Percentiles rank a stretch among this genome's conserved stretches.
These are phyloP conservation scores for Dynastes tityus DNA, from an alignment of 2,888 invertebrate genomes.

Conservation along the genomic window DNA sequence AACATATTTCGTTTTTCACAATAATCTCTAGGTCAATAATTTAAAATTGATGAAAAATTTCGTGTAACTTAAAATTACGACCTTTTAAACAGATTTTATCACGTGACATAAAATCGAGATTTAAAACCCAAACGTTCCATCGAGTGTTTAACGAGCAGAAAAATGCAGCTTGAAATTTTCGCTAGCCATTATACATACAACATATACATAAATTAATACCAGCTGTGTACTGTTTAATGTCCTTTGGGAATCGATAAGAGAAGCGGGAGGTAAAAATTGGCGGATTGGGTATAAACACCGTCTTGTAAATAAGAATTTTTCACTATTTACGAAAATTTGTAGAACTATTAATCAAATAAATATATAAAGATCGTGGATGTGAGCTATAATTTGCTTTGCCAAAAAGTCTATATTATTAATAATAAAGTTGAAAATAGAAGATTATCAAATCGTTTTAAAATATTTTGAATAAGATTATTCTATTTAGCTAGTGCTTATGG, in stretches of 20 bases:
- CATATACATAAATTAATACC: not conserved
- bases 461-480: too few species aligned
- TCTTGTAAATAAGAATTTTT: too few species aligned
- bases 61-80: constrained; percentile 9
- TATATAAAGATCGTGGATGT: not conserved
- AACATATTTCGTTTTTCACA: too few species aligned
- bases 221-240: not conserved
- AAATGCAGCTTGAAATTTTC: constrained; percentile 1
- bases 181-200: not conserved
- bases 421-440: not conserved
- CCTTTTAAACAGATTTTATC: not conserved
- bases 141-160: not conserved
- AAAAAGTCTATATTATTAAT: constrained; percentile 3
- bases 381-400: not conserved
- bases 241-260: not conserved
- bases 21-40: too few species aligned
- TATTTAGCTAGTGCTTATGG: too few species aligned
- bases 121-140: not conserved
- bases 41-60: not conserved
- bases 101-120: constrained; percentile 12
- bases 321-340: not conserved
- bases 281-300: too few species aligned
- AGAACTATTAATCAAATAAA: not conserved
- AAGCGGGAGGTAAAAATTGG: too few species aligned
- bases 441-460: too few species aligned